Percentiles rank a stretch among this genome's conserved stretches.
Conservation (phyloP, 2,888 invertebrate species). For the Acanthoscelides obtectus region DNA sequence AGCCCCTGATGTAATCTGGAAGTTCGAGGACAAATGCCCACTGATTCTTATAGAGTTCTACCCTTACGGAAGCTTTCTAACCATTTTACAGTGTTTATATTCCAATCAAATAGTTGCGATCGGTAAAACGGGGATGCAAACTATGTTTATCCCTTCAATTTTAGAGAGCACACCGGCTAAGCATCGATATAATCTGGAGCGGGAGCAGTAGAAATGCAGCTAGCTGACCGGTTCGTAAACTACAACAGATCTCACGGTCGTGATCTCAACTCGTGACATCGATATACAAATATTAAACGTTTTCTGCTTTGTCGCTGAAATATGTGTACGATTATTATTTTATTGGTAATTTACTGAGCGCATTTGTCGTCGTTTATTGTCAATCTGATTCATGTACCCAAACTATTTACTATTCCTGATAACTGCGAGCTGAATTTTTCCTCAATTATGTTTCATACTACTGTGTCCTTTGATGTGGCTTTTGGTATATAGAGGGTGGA, state of each 20-base stretch:
- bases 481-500: too few relatives aligned
- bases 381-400: constrained; percentile 35
- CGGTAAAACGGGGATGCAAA: not conserved
- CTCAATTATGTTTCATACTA: too few relatives aligned
- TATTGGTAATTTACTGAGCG: constrained; percentile 44
- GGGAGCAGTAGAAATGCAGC: not conserved
- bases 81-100: too few relatives aligned
- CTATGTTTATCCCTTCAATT: not conserved
- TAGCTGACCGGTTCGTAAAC: not conserved
- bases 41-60: too few relatives aligned
- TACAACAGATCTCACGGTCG: constrained; percentile 29
- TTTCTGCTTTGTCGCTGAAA: constrained; percentile 43
- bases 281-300: constrained; percentile 48
- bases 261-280: constrained; percentile 43
- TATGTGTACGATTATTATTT: constrained; percentile 43
- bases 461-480: too few relatives aligned
- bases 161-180: not conserved
- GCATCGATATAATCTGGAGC: not conserved
- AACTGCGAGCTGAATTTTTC: too few relatives aligned
- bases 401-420: too few relatives aligned
- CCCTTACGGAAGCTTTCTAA: too few relatives aligned
- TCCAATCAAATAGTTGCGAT: not conserved
- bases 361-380: constrained; percentile 37
- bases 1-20: too few relatives aligned
- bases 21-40: too few relatives aligned